Evolutionary conservation across 2,797 vertebrate species (phyloP).

Genomic region (Percopsis omiscomaycus): DNA sequence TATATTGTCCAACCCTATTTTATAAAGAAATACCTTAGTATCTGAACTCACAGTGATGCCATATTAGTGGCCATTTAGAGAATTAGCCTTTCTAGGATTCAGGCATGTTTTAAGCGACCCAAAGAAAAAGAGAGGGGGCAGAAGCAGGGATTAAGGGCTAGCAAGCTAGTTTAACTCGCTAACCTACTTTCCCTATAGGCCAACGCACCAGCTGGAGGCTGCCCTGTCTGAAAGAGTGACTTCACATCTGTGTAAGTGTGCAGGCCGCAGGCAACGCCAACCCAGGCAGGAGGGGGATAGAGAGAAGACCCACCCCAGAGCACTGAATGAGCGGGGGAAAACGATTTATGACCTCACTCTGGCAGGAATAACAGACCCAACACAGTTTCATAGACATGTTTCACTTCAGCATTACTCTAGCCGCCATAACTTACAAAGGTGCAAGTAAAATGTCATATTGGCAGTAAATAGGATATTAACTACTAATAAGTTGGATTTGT

Average conservation of each 20-base stretch:
- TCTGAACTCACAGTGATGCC: too few relatives aligned
- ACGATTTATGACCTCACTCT: conserved; percentile 45
- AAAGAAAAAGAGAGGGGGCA: not conserved
- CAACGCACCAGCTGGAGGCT: conserved; percentile 5
- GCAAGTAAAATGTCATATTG: too few relatives aligned
- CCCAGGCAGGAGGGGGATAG: not conserved
- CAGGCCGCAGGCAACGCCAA: conserved; percentile 8
- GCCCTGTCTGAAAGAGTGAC: conserved; percentile 12
- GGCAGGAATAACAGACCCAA: conserved; percentile 21
- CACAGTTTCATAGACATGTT: conserved; percentile 19
- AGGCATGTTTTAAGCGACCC: too few relatives aligned
- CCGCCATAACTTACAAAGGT: not conserved
- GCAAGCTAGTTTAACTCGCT: conserved; percentile 19
- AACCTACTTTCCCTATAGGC: conserved; percentile 29
- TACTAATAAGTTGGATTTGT: too few relatives aligned
- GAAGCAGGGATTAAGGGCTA: not conserved
- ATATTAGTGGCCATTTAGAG: too few relatives aligned
- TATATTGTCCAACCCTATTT: too few relatives aligned
- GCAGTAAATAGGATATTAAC: too few relatives aligned
- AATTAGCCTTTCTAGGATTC: too few relatives aligned
- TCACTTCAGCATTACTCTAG: conserved; percentile 22
- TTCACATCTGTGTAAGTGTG: conserved; percentile 34
- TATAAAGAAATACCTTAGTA: too few relatives aligned
- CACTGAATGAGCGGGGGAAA: not conserved
- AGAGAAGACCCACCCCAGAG: conserved; percentile 14